These are phyloP conservation scores for Thymallus thymallus DNA, from an alignment of 2,113 vertebrate species.

Conservation along the genomic window DNA sequence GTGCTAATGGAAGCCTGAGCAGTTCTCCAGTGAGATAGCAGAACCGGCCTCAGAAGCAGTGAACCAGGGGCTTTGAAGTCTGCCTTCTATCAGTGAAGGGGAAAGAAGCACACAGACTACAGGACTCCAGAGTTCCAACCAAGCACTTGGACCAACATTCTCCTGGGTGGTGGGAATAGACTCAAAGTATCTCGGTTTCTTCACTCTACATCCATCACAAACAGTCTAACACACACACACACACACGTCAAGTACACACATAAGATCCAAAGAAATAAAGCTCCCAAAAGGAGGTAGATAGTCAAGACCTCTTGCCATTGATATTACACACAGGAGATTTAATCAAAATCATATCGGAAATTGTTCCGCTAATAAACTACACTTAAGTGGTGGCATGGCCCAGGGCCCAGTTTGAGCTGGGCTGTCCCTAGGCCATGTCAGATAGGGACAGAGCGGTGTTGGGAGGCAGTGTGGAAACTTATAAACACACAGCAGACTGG, in stretches of 20 bases:
- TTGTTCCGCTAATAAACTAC: slow-evolving; percentile 27
- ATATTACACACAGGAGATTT: slow-evolving; percentile 7
- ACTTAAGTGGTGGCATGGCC: slow-evolving; percentile 21
- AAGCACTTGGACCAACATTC: no score
- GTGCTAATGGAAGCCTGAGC: neutral
- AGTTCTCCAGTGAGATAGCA: slow-evolving; percentile 26
- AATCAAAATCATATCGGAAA: slow-evolving; percentile 21
- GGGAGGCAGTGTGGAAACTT: slow-evolving; percentile 24
- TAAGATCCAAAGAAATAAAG: neutral
- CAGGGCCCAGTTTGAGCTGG: slow-evolving; percentile 14
- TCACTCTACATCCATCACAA: neutral
- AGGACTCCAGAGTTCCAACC: slow-evolving; percentile 25
- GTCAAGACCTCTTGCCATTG: slow-evolving; percentile 1
- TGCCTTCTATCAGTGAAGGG: slow-evolving; percentile 10
- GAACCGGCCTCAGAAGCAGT: neutral
- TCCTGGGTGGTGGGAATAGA: slow-evolving; percentile 16
- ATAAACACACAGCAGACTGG: slow-evolving; percentile 26
- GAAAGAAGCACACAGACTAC: neutral
- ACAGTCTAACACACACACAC: neutral
- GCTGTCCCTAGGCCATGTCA: neutral
- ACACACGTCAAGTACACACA: neutral
- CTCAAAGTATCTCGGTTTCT: neutral
- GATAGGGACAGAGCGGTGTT: neutral
- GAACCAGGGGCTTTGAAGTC: slow-evolving; percentile 24
- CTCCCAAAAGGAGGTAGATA: neutral